Evolutionary conservation across 1,140 invertebrate species (phyloP), one percentile per base, ranked within the genome.

Genomic region (Planococcus citri): DNA sequence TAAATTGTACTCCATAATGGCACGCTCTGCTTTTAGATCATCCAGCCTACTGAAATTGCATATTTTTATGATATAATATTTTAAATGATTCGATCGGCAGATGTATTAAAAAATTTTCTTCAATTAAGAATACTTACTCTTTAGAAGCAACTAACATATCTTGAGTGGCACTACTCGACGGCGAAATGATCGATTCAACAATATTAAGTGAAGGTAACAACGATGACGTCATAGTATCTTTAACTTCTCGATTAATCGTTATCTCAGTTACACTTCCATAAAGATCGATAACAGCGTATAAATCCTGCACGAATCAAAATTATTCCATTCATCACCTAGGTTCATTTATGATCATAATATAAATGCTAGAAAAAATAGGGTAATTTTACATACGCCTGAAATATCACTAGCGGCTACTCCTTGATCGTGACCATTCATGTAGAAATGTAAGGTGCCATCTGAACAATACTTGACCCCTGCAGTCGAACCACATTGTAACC

Each of bases 371-470:
- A n/a, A n/a, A n/a, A n/a, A 6, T 37, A 6, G 33, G 6, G 33
- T 8, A 37, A 8, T 8, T 51, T 17, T 74, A 71, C 72, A 74
- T 75, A 87, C 86, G 77, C 87, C 88, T 22, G 88, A 87, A 71
- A 91, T 81, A 76, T 88, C 86, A n/a, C 82, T 80, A 22, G 88
- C 88, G 24, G 88, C 87, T n/a, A 88, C 82, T n/a, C 89, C 88
- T 76, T 92, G 83, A 75, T 94, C 90, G 78, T 91, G 88, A 0
- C 89, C 88, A 78, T 95, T 93, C 0, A 94, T 80, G 70, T 84
- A 83, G 25, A 86, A 74, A 72, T 81, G 81, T 72, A 86, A 77
- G 2, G 78, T 78, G 20, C 80, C 79, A 75, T 85, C 84, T 8
- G 74, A 71, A 69, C 76, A 77, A 27, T 80, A 73, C 71, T 80